phyloP scores from a whole-genome alignment of 2,113 vertebrate genomes.

The Xenopus laevis region DNA sequence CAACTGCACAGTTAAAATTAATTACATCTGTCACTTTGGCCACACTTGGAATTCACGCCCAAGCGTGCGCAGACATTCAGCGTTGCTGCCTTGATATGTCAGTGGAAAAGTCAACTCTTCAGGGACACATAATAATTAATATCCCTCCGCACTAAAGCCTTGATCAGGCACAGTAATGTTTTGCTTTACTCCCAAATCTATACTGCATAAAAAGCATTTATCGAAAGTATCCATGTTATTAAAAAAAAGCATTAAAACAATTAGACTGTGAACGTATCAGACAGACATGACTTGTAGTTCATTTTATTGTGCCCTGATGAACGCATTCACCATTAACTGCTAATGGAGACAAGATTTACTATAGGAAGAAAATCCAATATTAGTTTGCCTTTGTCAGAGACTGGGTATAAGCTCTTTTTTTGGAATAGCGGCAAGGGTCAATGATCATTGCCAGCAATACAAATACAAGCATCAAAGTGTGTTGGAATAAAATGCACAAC shows the following conservation, averaged over 20 bases:
- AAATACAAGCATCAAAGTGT: no score
- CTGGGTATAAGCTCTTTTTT: no score
- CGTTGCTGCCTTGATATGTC: slow-evolving; percentile 38
- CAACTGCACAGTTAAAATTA: slow-evolving; percentile 33
- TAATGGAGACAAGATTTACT: no score
- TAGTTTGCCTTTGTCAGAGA: no score
- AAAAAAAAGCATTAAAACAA: slow-evolving; percentile 31
- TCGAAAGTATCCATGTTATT: slow-evolving; percentile 18
- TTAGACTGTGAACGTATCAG: slow-evolving; percentile 7
- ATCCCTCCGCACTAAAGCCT: slow-evolving; percentile 33
- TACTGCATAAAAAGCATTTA: slow-evolving; percentile 25
- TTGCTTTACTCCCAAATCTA: slow-evolving; percentile 36
- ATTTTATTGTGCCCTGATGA: slow-evolving; percentile 29
- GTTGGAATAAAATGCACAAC: no score
- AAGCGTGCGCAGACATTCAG: slow-evolving; percentile 32
- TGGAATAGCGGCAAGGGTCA: no score
- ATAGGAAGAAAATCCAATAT: no score
- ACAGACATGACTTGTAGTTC: slow-evolving; percentile 23
- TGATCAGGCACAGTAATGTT: slow-evolving; percentile 34
- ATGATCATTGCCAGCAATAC: no score
- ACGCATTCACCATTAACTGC: slow-evolving; percentile 10
- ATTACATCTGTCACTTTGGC: slow-evolving; percentile 40
- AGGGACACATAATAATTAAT: slow-evolving; percentile 41
- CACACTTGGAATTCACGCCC: slow-evolving; percentile 39
- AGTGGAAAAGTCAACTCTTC: slow-evolving; percentile 44